Evolutionary conservation across 2,797 vertebrate genomes (phyloP).

Genomic region (Atherinosoma microstoma): DNA sequence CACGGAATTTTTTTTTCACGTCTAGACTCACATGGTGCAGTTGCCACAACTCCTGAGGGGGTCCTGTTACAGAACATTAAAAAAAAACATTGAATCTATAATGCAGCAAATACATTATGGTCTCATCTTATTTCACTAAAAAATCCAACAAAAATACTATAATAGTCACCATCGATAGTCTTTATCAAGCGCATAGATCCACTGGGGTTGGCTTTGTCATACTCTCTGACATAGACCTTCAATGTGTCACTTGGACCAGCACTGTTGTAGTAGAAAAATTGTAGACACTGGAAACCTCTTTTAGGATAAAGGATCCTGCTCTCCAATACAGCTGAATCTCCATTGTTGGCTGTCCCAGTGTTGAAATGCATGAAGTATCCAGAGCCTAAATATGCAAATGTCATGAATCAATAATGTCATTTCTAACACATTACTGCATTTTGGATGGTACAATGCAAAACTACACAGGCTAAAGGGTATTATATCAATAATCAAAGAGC

Average conservation of each 20-base stretch:
- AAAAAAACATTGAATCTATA: neutral
- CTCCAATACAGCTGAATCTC: slow-evolving; percentile 84
- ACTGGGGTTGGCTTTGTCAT: slow-evolving; percentile 62
- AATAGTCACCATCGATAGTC: slow-evolving; percentile 82
- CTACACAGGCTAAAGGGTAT: neutral
- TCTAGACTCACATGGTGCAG: slow-evolving; percentile 86
- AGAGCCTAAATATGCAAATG: slow-evolving; percentile 74
- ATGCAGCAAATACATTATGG: neutral
- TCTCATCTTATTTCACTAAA: neutral
- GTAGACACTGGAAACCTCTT: slow-evolving; percentile 90
- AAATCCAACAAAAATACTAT: neutral
- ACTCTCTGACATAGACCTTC: slow-evolving; percentile 85
- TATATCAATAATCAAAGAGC: neutral
- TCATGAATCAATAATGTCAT: slow-evolving; percentile 5
- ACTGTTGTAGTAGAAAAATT: slow-evolving; percentile 92
- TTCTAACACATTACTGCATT: neutral
- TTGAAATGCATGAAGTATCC: slow-evolving; percentile 95
- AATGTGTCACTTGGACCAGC: slow-evolving; percentile 78
- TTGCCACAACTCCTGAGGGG: slow-evolving; percentile 86
- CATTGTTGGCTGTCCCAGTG: slow-evolving; percentile 63
- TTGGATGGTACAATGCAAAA: neutral
- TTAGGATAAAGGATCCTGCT: slow-evolving; percentile 89
- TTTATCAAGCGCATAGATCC: slow-evolving; percentile 80
- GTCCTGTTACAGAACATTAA: slow-evolving; percentile 53
- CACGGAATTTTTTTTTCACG: slow-evolving; percentile 85